Conservation (phyloP, 2,797 vertebrate genomes). For the Novumbra hubbsi region DNA sequence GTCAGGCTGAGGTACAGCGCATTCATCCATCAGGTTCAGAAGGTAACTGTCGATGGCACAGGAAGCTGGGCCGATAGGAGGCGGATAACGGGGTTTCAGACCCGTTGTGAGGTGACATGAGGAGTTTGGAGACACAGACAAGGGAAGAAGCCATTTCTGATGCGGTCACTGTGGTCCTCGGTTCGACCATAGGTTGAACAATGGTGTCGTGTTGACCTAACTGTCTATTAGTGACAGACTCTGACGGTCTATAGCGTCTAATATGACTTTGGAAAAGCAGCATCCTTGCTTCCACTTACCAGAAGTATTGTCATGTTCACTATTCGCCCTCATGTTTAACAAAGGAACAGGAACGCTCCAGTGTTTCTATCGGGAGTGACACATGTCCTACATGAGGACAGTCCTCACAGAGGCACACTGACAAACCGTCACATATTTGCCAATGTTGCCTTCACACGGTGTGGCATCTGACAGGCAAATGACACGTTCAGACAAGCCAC, state of each 20-base stretch:
- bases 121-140: conserved; percentile 66
- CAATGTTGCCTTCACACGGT: conserved; percentile 40
- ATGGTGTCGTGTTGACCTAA: background rate
- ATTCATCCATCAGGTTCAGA: conserved; percentile 67
- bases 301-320: background rate
- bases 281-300: background rate
- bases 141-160: conserved; percentile 59
- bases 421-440: conserved; percentile 36
- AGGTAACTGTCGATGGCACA: conserved; percentile 72
- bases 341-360: conserved; percentile 21
- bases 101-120: conserved; percentile 47
- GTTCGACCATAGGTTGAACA: background rate
- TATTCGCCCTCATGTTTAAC: conserved; percentile 20
- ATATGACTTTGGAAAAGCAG: background rate
- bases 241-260: background rate
- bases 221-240: background rate
- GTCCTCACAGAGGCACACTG: conserved; percentile 36
- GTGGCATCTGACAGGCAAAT: conserved; percentile 55
- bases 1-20: conserved; percentile 51
- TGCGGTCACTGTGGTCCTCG: conserved; percentile 67
- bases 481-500: conserved; percentile 42
- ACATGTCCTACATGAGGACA: conserved; percentile 54
- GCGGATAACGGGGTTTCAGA: conserved; percentile 53
- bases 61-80: conserved; percentile 55
- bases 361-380: conserved; percentile 25